Conservation (phyloP, 1,140 invertebrate genomes). For the Cotesia chilonis region DNA sequence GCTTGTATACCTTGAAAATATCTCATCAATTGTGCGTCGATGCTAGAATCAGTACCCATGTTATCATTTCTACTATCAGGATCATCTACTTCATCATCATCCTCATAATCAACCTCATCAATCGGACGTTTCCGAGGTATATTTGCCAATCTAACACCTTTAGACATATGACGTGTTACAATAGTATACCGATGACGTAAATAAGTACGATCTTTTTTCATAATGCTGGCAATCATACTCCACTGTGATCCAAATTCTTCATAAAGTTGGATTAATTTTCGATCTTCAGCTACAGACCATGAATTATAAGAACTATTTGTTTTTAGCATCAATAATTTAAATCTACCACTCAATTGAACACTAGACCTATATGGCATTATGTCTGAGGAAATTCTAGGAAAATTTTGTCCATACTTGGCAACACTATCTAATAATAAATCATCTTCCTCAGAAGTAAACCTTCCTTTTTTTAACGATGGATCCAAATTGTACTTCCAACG, state of each 20-base stretch:
- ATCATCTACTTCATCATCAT: not conserved
- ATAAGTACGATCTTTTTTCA: slow-evolving; percentile 62
- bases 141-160: slow-evolving; percentile 40
- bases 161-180: slow-evolving; percentile 49
- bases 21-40: slow-evolving; percentile 44
- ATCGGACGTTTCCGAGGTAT: slow-evolving; percentile 40
- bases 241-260: slow-evolving; percentile 57
- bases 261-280: slow-evolving; percentile 57
- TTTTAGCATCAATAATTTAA: slow-evolving; percentile 59
- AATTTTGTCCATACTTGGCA: slow-evolving; percentile 70
- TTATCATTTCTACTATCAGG: not conserved
- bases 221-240: slow-evolving; percentile 57
- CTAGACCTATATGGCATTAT: slow-evolving; percentile 67
- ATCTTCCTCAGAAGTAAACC: slow-evolving; percentile 72
- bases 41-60: slow-evolving; percentile 30
- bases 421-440: slow-evolving; percentile 68
- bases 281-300: slow-evolving; percentile 65
- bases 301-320: slow-evolving; percentile 47
- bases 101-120: not conserved
- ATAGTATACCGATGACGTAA: slow-evolving; percentile 62
- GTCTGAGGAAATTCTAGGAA: slow-evolving; percentile 62
- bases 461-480: slow-evolving; percentile 65
- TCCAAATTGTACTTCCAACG: slow-evolving; percentile 63
- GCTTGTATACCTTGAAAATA: slow-evolving; percentile 38
- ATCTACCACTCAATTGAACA: slow-evolving; percentile 67